Percentiles rank a stretch among this genome's conserved stretches.
Conservation (phyloP, 2,113 vertebrate genomes). For the Ceyx melanurus region DNA sequence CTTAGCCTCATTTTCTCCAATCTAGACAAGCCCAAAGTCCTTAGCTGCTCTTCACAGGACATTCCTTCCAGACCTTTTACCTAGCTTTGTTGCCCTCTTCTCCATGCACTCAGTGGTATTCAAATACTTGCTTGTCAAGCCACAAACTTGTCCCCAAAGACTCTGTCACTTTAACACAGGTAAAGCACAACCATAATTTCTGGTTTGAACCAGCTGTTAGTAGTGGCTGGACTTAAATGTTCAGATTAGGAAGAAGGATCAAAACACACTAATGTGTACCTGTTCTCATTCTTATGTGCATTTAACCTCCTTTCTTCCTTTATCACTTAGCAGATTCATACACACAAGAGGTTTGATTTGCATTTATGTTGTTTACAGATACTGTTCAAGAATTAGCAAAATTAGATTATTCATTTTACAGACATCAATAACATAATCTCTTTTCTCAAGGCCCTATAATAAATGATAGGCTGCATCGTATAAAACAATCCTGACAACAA, state of each 20-base stretch:
- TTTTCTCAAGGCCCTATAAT: background rate
- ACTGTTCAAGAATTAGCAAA: background rate
- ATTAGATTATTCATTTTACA: background rate
- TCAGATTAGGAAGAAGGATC: background rate
- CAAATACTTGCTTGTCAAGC: background rate
- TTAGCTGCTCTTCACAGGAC: background rate
- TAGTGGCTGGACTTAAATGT: background rate
- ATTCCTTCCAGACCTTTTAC: background rate
- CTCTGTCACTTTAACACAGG: background rate
- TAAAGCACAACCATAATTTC: background rate
- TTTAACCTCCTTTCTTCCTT: background rate
- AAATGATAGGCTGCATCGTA: background rate
- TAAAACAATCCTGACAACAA: background rate
- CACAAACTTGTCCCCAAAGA: background rate
- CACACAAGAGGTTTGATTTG: background rate
- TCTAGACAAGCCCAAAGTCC: background rate
- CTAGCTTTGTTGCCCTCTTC: background rate
- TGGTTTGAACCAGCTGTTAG: background rate
- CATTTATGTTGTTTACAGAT: background rate
- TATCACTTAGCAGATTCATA: background rate
- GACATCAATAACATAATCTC: background rate
- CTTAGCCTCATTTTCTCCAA: background rate
- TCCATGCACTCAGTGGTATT: background rate
- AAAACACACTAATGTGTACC: background rate
- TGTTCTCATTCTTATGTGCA: background rate